phyloP scores from a whole-genome alignment of 2,888 invertebrate genomes.

The Cantharis rustica region DNA sequence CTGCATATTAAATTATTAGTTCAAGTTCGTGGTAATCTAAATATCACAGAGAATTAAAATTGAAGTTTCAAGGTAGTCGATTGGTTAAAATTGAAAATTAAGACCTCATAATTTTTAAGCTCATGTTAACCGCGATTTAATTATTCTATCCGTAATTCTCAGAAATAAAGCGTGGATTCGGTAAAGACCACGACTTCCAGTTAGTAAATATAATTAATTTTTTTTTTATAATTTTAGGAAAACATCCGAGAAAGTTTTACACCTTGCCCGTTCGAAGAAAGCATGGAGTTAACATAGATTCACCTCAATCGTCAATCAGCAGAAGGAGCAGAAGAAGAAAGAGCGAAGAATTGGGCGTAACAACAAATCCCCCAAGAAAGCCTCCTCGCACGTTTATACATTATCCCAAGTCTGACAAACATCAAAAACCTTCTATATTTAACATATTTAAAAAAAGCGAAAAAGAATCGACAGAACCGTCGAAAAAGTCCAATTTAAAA shows the following conservation, averaged over 20 bases:
- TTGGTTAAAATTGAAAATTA: background rate
- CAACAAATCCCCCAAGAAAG: slow-evolving; percentile 46
- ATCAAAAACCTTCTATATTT: slow-evolving; percentile 66
- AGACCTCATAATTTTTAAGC: background rate
- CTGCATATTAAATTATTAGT: background rate
- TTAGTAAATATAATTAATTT: background rate
- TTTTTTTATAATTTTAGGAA: slow-evolving; percentile 44
- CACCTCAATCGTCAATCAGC: slow-evolving; percentile 44
- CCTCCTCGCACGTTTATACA: slow-evolving; percentile 55
- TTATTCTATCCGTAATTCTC: background rate
- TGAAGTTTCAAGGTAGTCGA: background rate
- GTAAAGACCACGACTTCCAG: background rate
- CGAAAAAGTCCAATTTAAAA: slow-evolving; percentile 57
- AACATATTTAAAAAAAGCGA: slow-evolving; percentile 67
- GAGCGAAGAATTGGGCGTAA: slow-evolving; percentile 61
- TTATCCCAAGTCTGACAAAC: slow-evolving; percentile 62
- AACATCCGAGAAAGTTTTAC: slow-evolving; percentile 66
- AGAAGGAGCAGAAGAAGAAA: slow-evolving; percentile 51
- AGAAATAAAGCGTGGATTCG: background rate
- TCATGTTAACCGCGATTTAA: background rate
- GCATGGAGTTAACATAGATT: slow-evolving; percentile 52
- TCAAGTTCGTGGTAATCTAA: background rate
- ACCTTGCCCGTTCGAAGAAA: slow-evolving; percentile 70
- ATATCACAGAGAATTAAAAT: background rate
- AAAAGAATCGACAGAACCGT: slow-evolving; percentile 62